These are phyloP conservation scores for Pantala flavescens DNA, from an alignment of 1,140 invertebrate genomes.

Conservation along the genomic window DNA sequence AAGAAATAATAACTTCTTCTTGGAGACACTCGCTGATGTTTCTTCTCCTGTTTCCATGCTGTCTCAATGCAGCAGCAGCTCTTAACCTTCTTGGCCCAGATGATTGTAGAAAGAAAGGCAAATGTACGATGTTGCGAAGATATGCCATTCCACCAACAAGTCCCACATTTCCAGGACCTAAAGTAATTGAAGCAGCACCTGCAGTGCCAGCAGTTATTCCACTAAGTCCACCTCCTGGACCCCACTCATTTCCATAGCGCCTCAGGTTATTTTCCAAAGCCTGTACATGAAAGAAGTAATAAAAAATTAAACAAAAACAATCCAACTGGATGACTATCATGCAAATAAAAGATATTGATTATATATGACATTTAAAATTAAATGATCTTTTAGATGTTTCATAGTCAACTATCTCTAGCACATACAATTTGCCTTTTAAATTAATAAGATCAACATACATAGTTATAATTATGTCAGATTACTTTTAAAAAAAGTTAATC, in stretches of 20 bases:
- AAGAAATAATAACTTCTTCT: not conserved
- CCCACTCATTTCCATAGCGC: slow-evolving; percentile 73
- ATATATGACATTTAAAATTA: not conserved
- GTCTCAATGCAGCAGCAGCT: slow-evolving; percentile 61
- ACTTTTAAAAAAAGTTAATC: too few species aligned
- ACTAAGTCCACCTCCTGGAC: slow-evolving; percentile 28
- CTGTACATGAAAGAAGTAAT: slow-evolving; percentile 39
- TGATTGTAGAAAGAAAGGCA: slow-evolving; percentile 97
- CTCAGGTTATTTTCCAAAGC: slow-evolving; percentile 87
- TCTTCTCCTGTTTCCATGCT: slow-evolving; percentile 34
- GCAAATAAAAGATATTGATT: not conserved
- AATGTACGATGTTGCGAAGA: slow-evolving; percentile 88
- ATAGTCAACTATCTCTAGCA: too few species aligned
- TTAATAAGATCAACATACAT: too few species aligned
- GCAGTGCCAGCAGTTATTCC: not conserved
- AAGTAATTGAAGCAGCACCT: not conserved
- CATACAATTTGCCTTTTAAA: too few species aligned
- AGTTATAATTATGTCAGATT: too few species aligned
- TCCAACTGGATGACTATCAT: slow-evolving; percentile 10
- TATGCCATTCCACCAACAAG: slow-evolving; percentile 85
- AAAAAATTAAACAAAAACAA: slow-evolving; percentile 13
- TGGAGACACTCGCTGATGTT: slow-evolving; percentile 2
- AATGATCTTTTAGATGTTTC: too few species aligned
- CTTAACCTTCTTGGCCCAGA: slow-evolving; percentile 83
- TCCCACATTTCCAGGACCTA: slow-evolving; percentile 25